phyloP scores from a whole-genome alignment of 2,113 vertebrate species.

The Lynx canadensis region DNA sequence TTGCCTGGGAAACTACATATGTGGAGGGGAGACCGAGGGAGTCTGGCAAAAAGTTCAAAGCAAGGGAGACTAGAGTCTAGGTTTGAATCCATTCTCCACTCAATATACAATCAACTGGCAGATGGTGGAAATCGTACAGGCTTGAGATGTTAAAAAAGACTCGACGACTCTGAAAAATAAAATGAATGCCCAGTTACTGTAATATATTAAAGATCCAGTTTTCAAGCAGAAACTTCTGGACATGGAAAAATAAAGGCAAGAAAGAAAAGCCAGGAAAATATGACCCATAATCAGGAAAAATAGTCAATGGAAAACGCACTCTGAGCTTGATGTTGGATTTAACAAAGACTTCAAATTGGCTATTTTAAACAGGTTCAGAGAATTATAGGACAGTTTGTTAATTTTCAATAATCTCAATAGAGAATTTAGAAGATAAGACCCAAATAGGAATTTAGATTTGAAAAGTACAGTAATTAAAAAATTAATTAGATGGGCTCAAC shows the following conservation, averaged over 20 bases:
- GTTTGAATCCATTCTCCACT: neutral
- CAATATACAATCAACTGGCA: neutral
- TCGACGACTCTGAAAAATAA: neutral
- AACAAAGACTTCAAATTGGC: neutral
- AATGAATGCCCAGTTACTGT: neutral
- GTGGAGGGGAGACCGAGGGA: neutral
- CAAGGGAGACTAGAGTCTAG: neutral
- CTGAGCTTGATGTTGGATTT: neutral
- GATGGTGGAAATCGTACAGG: neutral
- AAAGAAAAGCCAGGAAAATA: neutral
- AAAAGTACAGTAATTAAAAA: neutral
- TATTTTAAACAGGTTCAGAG: slow-evolving; percentile 8
- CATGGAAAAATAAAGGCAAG: neutral
- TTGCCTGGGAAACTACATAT: neutral
- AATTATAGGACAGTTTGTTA: slow-evolving; percentile 34
- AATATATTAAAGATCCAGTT: neutral
- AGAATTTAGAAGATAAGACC: slow-evolving; percentile 21
- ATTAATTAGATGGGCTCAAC: neutral
- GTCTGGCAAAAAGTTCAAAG: neutral
- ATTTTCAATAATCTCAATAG: neutral
- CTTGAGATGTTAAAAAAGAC: neutral
- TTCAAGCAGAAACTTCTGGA: slow-evolving; percentile 1
- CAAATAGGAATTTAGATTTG: slow-evolving; percentile 27
- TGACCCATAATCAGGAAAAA: neutral
- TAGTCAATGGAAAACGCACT: neutral